Base-by-base conservation (phyloP, 2,797 vertebrate species). In the Pangasius macronema region DNA sequence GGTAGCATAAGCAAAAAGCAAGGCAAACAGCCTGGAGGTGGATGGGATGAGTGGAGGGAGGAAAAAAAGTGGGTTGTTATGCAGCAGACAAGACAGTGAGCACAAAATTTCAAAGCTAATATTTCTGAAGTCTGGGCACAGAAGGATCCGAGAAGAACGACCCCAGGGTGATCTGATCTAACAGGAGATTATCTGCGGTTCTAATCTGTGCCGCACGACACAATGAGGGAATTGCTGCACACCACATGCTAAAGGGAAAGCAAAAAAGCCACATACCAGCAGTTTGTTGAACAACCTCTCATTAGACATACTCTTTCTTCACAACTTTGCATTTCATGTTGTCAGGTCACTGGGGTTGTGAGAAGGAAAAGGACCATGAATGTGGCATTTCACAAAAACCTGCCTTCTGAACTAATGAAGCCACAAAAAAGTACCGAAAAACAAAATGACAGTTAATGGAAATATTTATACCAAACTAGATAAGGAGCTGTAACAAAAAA, bases 171-270 rank as follows among this genome's bases (percentile, higher is more conserved):
- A 70, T 88, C 85, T 87, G 85, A 90, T 89, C 87, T 81, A 90
- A 89, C 88, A 68, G 59, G 85, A 90, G 90, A 90, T 88, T 90
- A 91, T 88, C 72, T 70, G 51, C 8, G 70, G 59, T 88, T 90
- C 82, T 86, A 90, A 90, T 89, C 84, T 42, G 30, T 42, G 67
- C 72, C 72, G 72, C 87, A 46, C 77, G 88, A 85, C 59, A 63
- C 27, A 36, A 83, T 2, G 5, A 18, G 65, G 61, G 27, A 70
- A 65, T 46, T 82, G 83, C 55, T 63, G 13, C 30, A 36, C 63
- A 65, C 63, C 61, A 9, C 73, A 85, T 39, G 72, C 80, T 51
- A 63, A 82, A 73, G 55, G 76, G 73, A 61, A 84, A 87, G 72
- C 24, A 39, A 63, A 42, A 80, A 80, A n/a, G 2, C 9, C 30